Conservation (phyloP, 2,888 invertebrate species). For the Andrena flavipes region DNA sequence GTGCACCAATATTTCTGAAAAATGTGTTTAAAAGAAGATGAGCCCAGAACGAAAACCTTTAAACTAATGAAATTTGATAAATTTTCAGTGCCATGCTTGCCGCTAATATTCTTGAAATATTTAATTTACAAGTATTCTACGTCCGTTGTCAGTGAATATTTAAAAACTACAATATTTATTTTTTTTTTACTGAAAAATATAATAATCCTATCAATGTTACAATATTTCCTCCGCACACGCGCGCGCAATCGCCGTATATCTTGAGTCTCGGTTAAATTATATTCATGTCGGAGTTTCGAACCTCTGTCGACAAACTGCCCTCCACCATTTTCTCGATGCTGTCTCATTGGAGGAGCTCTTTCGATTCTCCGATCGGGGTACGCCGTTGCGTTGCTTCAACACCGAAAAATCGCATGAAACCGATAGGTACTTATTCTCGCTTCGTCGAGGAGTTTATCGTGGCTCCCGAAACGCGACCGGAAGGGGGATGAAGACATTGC, state of each 20-base stretch:
- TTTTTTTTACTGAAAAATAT: too few species aligned
- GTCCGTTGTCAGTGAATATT: too few species aligned
- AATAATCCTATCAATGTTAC: too few species aligned
- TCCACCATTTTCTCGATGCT: neutral
- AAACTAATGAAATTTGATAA: too few species aligned
- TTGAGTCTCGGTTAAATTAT: constrained; percentile 11
- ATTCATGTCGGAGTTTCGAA: neutral
- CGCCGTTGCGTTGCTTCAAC: constrained; percentile 37
- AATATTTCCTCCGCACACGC: neutral
- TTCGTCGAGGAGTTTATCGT: constrained; percentile 45
- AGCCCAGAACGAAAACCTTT: too few species aligned
- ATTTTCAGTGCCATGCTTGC: too few species aligned
- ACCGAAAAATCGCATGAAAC: constrained; percentile 49
- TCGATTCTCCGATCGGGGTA: constrained; percentile 25
- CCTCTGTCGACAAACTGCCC: neutral
- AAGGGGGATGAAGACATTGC: neutral
- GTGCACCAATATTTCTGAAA: too few species aligned
- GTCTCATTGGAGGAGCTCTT: constrained; percentile 1
- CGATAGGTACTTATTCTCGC: constrained; percentile 39
- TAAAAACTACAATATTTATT: too few species aligned
- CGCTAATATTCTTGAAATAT: too few species aligned
- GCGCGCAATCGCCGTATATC: neutral
- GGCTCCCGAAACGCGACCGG: neutral
- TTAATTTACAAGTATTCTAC: too few species aligned
- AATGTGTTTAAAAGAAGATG: too few species aligned